Evolutionary conservation across 2,888 invertebrate genomes (phyloP).

Genomic region (Chirona hameri): DNA sequence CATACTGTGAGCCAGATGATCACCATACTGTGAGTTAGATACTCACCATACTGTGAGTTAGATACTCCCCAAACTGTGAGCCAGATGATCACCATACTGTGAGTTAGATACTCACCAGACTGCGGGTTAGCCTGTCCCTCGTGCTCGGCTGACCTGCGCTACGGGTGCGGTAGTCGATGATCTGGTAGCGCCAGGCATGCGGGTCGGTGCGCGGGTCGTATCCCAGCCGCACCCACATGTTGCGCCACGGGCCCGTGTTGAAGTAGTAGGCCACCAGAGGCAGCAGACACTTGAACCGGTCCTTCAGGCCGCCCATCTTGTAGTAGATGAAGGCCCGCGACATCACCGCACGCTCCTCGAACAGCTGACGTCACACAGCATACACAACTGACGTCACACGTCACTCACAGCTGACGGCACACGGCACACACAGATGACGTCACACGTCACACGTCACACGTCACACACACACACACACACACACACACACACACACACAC

Average conservation of each 20-base stretch:
- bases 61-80: too few species aligned
- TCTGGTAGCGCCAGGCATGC: conserved; percentile 76
- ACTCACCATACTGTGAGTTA: too few species aligned
- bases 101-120: too few species aligned
- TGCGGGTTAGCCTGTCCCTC: background rate
- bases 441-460: too few species aligned
- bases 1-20: too few species aligned
- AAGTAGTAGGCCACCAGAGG: conserved; percentile 83
- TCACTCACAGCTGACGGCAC: too few species aligned
- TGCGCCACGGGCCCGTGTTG: conserved; percentile 86
- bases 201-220: conserved; percentile 86
- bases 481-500: too few species aligned
- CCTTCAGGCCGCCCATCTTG: conserved; percentile 58
- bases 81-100: too few species aligned
- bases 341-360: conserved; percentile 86
- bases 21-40: too few species aligned
- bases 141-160: conserved; percentile 34
- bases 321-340: conserved; percentile 70
- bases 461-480: too few species aligned
- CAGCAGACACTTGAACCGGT: conserved; percentile 68
- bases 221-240: conserved; percentile 82
- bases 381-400: too few species aligned
- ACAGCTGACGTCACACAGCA: conserved; percentile 46
- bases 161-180: conserved; percentile 45
- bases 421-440: too few species aligned